Evolutionary conservation across 2,113 vertebrate genomes (phyloP).

Genomic region (Perca flavescens): DNA sequence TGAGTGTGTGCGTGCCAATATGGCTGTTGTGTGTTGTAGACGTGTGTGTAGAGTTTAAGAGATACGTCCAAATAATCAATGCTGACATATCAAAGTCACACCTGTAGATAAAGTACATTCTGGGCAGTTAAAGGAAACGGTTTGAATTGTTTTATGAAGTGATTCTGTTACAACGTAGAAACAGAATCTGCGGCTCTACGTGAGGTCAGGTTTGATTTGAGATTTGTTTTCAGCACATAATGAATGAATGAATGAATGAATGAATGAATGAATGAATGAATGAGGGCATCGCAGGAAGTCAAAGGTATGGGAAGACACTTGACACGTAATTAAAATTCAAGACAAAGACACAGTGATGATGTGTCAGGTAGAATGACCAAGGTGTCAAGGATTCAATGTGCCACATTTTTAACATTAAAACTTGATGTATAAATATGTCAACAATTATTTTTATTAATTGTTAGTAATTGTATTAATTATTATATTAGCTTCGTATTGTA

Average conservation of each 20-base stretch:
- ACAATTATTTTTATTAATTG: too few relatives aligned
- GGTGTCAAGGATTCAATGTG: not conserved
- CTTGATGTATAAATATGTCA: too few relatives aligned
- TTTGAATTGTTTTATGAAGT: not conserved
- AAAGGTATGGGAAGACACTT: not conserved
- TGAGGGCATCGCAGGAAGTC: not conserved
- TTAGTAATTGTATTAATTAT: too few relatives aligned
- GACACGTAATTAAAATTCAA: not conserved
- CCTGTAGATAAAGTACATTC: constrained; percentile 4
- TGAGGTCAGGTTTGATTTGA: constrained; percentile 10
- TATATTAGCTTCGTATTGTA: too few relatives aligned
- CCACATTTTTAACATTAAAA: too few relatives aligned
- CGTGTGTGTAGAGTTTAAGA: not conserved
- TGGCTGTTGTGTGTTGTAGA: not conserved
- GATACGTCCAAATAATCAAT: not conserved
- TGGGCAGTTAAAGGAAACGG: not conserved
- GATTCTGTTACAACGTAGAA: constrained; percentile 5
- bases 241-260: constrained; percentile 30
- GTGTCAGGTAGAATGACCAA: too few relatives aligned
- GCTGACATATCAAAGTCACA: not conserved
- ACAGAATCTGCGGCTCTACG: not conserved
- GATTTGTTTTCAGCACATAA: constrained; percentile 15
- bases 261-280: constrained; percentile 20
- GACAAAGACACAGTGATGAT: not conserved
- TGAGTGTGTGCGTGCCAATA: not conserved